Base-by-base conservation (phyloP, 2,797 vertebrate species). In the Huso huso region DNA sequence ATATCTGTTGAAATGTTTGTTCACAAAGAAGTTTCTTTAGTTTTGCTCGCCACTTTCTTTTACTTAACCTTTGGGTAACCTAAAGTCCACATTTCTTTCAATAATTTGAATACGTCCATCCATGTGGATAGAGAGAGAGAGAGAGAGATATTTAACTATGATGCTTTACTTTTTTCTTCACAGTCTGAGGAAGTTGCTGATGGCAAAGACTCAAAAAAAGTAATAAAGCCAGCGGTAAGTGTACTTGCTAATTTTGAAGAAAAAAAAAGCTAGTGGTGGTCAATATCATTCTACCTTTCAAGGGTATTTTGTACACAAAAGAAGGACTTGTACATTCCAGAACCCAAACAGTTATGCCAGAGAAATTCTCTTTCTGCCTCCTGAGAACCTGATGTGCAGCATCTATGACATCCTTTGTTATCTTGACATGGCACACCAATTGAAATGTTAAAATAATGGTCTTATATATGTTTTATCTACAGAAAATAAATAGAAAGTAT, bases 151-250 rank as follows among this genome's bases (percentile, higher is more conserved):
- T n/a, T 55, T 37, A 37, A 37, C 3, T 37, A 37, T 37, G 37
- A 37, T 37, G 37, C 18, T 74, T 74, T 53, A 78, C 71, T 77
- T 86, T 80, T 78, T 81, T 73, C 55, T 73, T 68, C 60, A 0
- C 82, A 99, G 95, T 94, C 93, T 81, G 90, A 89, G 77, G 96
- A 97, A 77, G 91, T 86, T 87, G 80, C 92, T 67, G 94, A 96
- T 86, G 92, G 90, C 84, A 98, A 97, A 85, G 94, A 97, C 79
- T 86, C 92, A 80, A 84, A 91, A 76, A 98, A 97, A 92, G 89
- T 94, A 86, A 96, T 93, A 80, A 97, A 95, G 82, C 93, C 93
- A 81, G 94, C 96, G 92, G 95, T 91, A 89, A 91, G 86, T 85
- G 1, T 69, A 55, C 8, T 55, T 9, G 8, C 12, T 9, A 55